Conservation (phyloP, 2,888 invertebrate species). For the Sminthurinus aureus region DNA sequence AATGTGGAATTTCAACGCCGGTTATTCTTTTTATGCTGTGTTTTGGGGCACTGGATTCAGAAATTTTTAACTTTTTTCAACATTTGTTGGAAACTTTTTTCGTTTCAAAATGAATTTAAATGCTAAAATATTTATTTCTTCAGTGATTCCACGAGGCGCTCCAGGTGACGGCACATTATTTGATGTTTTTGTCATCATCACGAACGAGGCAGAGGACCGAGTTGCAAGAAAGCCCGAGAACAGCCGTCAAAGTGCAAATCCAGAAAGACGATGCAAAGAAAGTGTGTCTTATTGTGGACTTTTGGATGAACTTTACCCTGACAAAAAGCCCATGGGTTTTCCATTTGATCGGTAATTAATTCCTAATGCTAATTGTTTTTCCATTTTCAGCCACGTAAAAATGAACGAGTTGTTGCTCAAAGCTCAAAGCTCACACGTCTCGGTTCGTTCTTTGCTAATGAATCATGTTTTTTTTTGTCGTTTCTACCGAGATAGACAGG, state of each 20-base stretch:
- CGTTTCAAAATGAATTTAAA: not conserved
- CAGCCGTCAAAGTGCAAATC: constrained; percentile 12
- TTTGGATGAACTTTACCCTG: constrained; percentile 79
- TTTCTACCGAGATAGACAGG: no score
- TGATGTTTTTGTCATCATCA: constrained; percentile 61
- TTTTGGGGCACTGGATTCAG: no score
- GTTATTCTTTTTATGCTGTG: no score
- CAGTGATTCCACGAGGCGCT: not conserved
- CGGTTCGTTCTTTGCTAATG: no score
- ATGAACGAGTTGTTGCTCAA: no score
- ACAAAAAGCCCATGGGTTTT: constrained; percentile 83
- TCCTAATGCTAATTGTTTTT: no score
- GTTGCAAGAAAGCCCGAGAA: constrained; percentile 47
- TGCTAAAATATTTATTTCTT: not conserved
- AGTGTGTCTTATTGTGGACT: constrained; percentile 82
- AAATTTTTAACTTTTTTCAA: no score
- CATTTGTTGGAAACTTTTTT: not conserved
- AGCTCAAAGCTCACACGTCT: no score
- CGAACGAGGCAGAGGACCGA: constrained; percentile 60
- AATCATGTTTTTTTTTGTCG: no score
- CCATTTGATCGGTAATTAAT: no score
- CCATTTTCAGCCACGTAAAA: no score
- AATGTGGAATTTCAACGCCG: no score
- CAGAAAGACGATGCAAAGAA: constrained; percentile 69
- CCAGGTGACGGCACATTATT: constrained; percentile 57